Evolutionary conservation across 2,888 invertebrate species (phyloP).

Genomic region (Lochmaea crataegi): DNA sequence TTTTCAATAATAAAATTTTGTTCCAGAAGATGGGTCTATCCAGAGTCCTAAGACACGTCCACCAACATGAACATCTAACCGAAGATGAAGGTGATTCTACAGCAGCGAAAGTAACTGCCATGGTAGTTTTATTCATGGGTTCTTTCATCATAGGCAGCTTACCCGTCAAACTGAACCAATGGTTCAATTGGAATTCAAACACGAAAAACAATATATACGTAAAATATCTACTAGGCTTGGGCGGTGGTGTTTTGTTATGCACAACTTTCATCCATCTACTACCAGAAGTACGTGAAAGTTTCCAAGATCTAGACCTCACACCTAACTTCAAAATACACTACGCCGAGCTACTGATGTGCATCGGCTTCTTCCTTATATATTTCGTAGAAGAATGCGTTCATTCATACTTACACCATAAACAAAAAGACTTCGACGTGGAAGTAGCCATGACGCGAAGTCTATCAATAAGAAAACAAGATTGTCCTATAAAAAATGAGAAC

Average conservation of each 20-base stretch:
- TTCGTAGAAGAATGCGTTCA: conserved; percentile 73
- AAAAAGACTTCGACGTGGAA: conserved; percentile 53
- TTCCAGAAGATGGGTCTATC: conserved; percentile 1
- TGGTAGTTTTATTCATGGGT: conserved; percentile 70
- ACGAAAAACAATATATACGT: conserved; percentile 67
- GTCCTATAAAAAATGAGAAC: conserved; percentile 48
- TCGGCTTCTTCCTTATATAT: conserved; percentile 75
- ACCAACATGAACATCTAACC: conserved; percentile 15
- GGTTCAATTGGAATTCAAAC: conserved; percentile 59
- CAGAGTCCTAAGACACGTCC: neutral
- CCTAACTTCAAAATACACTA: conserved; percentile 67
- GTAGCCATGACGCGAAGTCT: conserved; percentile 62
- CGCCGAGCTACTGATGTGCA: conserved; percentile 71
- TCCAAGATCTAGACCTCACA: conserved; percentile 66
- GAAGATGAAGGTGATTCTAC: conserved; percentile 58
- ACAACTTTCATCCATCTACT: conserved; percentile 75
- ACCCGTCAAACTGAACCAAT: conserved; percentile 65
- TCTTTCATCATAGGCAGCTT: conserved; percentile 71
- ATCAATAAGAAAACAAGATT: conserved; percentile 66
- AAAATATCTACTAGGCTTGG: conserved; percentile 72
- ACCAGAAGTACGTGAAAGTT: conserved; percentile 73
- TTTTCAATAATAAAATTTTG: neutral
- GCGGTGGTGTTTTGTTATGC: conserved; percentile 74
- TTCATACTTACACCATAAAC: conserved; percentile 66
- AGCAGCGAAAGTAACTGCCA: conserved; percentile 71